Base-by-base conservation (phyloP, 2,888 invertebrate species). In the Epistrophe grossulariae region DNA sequence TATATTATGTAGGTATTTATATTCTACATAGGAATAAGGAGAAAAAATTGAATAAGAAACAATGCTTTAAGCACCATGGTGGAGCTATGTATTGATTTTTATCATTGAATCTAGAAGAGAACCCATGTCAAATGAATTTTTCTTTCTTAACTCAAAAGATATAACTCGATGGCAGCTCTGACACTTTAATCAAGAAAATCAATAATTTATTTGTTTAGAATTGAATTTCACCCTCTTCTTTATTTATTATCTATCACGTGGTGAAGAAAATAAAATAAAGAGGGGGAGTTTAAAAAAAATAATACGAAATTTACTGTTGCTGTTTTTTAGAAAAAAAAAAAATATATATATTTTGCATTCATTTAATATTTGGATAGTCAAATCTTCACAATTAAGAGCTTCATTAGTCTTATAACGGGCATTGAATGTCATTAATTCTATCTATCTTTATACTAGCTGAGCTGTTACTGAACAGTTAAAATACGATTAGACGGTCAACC, bases 131-230 rank as follows among this genome's bases (percentile, higher is more conserved):
- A 66, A 35, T 48, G 17, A 64, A 43, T 28, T 43, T 40, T 28
- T 35, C 28, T 19, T 66, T 43, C 13, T 7, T 0, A 48, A 48
- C 66, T 48, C 11, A 17, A 66, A 64, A 64, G 38, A 60, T 43
- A 64, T 64, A 64, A 43, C 62, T 64, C n/a, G 66, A 66, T 66
- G 66, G 31, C 66, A 66, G 66, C 17, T 66, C 66, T 66, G 66
- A 66, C 66, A 66, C 66, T 66, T 66, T 66, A 66, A 66, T 66
- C 66, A 66, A 35, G 66, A 66, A 66, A 66, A 66, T 66, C 66
- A 66, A 66, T 66, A 66, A 66, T 66, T 66, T 66, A 66, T 66
- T 48, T 66, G 31, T 50, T 66, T 48, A 40, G 40, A 66, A 66
- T 66, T 66, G 66, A 66, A 66, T 31, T 66, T 48, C 48, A 11